Evolutionary conservation across 2,797 vertebrate genomes (phyloP).

Genomic region (Xenops minutus): DNA sequence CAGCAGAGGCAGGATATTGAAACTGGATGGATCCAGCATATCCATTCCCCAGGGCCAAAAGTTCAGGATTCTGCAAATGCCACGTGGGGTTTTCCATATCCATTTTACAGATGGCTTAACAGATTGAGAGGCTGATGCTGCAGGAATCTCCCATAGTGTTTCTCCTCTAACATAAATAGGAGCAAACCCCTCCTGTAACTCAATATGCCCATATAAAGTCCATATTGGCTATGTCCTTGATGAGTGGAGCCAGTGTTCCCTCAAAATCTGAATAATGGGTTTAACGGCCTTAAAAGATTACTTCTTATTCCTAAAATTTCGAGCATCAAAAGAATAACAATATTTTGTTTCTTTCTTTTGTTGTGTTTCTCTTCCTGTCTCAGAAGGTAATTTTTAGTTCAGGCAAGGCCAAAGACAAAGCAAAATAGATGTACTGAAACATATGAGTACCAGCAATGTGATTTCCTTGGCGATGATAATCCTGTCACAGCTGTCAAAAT

Average conservation of each 20-base stretch:
- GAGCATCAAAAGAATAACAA: neutral
- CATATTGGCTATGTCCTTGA: neutral
- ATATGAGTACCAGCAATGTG: conserved; percentile 46
- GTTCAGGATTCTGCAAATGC: neutral
- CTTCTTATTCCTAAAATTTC: neutral
- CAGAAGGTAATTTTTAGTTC: conserved; percentile 43
- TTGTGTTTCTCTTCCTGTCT: neutral
- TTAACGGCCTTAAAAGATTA: neutral
- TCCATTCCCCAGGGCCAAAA: neutral
- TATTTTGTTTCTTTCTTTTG: neutral
- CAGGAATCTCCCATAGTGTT: neutral
- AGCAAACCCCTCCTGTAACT: neutral
- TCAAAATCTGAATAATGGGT: neutral
- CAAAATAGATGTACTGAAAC: conserved; percentile 58
- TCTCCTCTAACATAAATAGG: neutral
- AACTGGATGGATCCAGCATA: neutral
- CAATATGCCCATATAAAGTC: neutral
- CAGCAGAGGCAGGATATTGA: neutral
- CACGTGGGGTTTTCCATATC: neutral
- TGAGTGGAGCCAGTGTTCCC: neutral
- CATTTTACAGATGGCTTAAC: neutral
- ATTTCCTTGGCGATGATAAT: conserved; percentile 72
- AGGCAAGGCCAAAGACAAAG: conserved; percentile 54
- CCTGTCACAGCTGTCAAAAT: conserved; percentile 74
- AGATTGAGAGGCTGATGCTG: neutral